These are phyloP conservation scores for Mythimna impura DNA, from an alignment of 2,888 invertebrate genomes.

Conservation along the genomic window DNA sequence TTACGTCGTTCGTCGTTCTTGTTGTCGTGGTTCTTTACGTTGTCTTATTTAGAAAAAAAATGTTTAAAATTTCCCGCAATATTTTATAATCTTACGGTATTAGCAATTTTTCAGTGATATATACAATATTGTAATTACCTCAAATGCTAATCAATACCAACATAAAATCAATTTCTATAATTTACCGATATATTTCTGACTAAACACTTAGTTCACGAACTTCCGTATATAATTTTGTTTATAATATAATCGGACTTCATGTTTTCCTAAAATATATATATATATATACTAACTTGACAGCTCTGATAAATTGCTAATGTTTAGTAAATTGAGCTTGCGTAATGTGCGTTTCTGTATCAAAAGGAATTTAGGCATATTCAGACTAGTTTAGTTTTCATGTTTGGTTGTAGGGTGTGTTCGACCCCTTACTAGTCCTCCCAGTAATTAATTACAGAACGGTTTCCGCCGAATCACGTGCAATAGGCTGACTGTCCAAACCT, in stretches of 20 bases:
- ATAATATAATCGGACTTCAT: constrained; percentile 1
- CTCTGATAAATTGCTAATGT: constrained; percentile 59
- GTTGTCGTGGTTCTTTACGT: too few species aligned
- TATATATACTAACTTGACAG: constrained; percentile 45
- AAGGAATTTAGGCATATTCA: constrained; percentile 37
- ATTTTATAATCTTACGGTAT: too few species aligned
- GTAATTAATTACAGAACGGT: constrained; percentile 77
- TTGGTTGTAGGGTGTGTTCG: constrained; percentile 63
- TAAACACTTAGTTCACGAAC: neutral
- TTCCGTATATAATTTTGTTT: constrained; percentile 26
- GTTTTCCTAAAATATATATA: constrained; percentile 26
- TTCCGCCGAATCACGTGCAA: constrained; percentile 78
- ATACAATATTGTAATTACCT: neutral
- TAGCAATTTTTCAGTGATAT: too few species aligned
- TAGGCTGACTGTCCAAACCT: constrained; percentile 72
- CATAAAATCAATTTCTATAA: neutral
- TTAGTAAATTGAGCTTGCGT: constrained; percentile 48
- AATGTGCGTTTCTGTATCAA: constrained; percentile 47
- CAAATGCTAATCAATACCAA: neutral
- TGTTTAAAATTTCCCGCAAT: too few species aligned
- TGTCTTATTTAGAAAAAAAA: too few species aligned
- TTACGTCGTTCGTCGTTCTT: too few species aligned
- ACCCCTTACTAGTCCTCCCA: constrained; percentile 62
- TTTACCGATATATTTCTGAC: neutral
- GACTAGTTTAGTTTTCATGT: constrained; percentile 37